phyloP scores from a whole-genome alignment of 2,888 invertebrate species.

The Dendrolimus pini region DNA sequence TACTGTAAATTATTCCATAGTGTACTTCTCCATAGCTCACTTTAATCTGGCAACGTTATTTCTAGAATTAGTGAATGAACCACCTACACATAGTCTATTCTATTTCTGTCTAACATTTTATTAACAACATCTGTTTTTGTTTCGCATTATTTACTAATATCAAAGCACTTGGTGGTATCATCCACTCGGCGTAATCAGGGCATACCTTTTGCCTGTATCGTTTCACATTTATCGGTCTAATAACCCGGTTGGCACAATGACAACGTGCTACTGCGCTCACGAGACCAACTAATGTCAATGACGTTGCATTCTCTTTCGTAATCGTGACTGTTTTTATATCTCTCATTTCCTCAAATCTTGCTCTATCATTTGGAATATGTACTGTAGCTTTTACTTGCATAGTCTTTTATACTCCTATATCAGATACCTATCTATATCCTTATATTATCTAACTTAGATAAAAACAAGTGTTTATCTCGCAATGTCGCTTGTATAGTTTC shows the following conservation, averaged over 20 bases:
- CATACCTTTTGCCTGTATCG: conserved; percentile 5
- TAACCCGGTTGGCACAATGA: conserved; percentile 3
- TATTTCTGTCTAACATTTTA: not conserved
- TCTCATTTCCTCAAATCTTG: too few relatives aligned
- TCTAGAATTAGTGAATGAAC: not conserved
- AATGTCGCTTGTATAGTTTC: too few relatives aligned
- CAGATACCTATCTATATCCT: too few relatives aligned
- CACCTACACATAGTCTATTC: not conserved
- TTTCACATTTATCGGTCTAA: conserved; percentile 3
- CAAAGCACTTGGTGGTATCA: not conserved
- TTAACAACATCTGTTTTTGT: not conserved
- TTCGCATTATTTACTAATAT: not conserved
- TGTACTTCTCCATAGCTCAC: too few relatives aligned
- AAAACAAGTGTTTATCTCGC: too few relatives aligned
- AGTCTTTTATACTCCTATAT: too few relatives aligned
- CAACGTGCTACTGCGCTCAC: not conserved
- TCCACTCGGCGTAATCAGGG: conserved; percentile 3
- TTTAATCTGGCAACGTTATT: too few relatives aligned
- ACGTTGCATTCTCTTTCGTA: not conserved
- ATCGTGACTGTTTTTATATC: not conserved
- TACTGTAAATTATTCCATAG: too few relatives aligned
- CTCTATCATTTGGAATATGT: too few relatives aligned
- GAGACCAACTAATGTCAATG: not conserved
- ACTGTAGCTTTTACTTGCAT: too few relatives aligned
- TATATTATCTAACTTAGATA: too few relatives aligned